Evolutionary conservation across 2,888 invertebrate genomes (phyloP).

Genomic region (Drosophila demipolita): DNA sequence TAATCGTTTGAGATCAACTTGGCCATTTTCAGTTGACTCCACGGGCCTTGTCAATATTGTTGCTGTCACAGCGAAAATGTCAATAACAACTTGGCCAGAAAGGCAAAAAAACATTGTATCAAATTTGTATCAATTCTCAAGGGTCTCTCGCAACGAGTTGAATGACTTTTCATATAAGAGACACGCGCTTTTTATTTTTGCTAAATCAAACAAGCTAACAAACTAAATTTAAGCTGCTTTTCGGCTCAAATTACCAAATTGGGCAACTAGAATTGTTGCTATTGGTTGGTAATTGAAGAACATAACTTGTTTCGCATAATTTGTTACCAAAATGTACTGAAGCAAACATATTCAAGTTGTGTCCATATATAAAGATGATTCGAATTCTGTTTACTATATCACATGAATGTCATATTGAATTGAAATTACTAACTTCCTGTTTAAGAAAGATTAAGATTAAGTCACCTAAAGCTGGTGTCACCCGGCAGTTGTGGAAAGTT

Average conservation of each 20-base stretch:
- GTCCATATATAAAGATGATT: neutral
- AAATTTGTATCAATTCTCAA: slow-evolving; percentile 74
- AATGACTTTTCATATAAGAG: slow-evolving; percentile 42
- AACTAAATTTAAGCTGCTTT: slow-evolving; percentile 2
- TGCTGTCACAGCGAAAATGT: slow-evolving; percentile 46
- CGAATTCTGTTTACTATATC: neutral
- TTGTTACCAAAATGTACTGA: slow-evolving; percentile 2
- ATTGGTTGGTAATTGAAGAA: neutral
- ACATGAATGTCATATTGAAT: neutral
- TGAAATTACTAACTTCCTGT: neutral
- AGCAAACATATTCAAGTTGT: neutral
- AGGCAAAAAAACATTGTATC: slow-evolving; percentile 39
- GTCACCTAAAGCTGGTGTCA: neutral
- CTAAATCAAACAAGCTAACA: neutral
- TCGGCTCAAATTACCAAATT: slow-evolving; percentile 31
- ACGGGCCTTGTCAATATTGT: slow-evolving; percentile 58
- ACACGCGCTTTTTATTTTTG: neutral
- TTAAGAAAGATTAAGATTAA: neutral
- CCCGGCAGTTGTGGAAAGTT: neutral
- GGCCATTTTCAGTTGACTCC: slow-evolving; percentile 60
- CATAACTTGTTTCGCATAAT: slow-evolving; percentile 8
- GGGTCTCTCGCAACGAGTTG: slow-evolving; percentile 61
- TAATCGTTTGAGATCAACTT: slow-evolving; percentile 66
- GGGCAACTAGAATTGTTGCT: slow-evolving; percentile 3
- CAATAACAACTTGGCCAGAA: slow-evolving; percentile 41